Evolutionary conservation across 2,888 invertebrate genomes (phyloP), one percentile per base, ranked within the genome.

Genomic region (Esperia sulphurella): DNA sequence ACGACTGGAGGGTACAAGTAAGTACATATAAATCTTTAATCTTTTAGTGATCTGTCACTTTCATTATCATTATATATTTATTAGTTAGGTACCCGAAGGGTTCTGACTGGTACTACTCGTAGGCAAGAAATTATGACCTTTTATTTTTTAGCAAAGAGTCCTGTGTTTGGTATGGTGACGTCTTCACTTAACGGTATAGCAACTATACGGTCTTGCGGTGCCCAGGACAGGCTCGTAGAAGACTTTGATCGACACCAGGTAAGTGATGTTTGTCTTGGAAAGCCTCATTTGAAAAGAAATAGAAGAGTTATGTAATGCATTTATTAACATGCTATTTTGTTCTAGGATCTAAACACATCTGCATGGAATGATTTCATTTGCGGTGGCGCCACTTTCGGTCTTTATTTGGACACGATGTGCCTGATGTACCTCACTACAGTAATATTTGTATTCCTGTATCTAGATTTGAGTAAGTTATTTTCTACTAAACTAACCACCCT

Each of bases 131-230:
- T 21, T 5, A 21, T 21, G 21, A 4, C 30, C 37, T 51, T 43
- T 51, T 52, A n/a, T 41, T 44, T 72, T 73, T 12, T 77, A 95
- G 95, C 94, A 13, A 92, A 94, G 55, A 95, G 95, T 64, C 96
- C 96, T 0, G 93, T 96, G 0, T 96, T 95, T 65, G 93, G 95
- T 0, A 94, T 95, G 80, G 88, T 96, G 14, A 93, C 93, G 44
- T 93, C 95, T 12, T 93, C 95, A 0, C 82, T 96, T 0, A 92
- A 91, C 59, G 96, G 96, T 0, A 90, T 96, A 13, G 87, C 93
- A 0, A 95, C 95, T 0, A 94, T 96, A 41, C 85, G 96, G 61
- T 94, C 95, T 0, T 92, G 93, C 45, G 85, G 90, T 12, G 93
- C 93, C 0, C 92, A 95, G 68, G 65, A 89, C 0, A 90, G 92